A percentile compares a stretch with the other conserved stretches of the same genome.
These are phyloP conservation scores for Hemistola chrysoprasaria DNA, from an alignment of 2,888 invertebrate species.

Conservation along the genomic window DNA sequence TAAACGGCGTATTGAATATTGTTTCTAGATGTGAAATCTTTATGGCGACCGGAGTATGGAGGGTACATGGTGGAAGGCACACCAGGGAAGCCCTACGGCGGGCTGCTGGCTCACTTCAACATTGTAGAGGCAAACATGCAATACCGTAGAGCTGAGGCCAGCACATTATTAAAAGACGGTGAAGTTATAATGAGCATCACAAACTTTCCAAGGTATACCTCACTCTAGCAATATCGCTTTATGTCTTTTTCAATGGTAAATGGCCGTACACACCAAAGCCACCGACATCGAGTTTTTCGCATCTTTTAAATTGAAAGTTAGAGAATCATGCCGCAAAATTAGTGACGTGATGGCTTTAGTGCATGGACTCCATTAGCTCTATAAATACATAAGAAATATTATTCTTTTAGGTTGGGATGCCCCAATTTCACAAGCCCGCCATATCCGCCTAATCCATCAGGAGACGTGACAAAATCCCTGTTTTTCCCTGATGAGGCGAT, in stretches of 20 bases:
- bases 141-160: slow-evolving; percentile 92
- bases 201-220: slow-evolving; percentile 92
- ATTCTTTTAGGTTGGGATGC: slow-evolving; percentile 88
- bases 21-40: slow-evolving; percentile 87
- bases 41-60: slow-evolving; percentile 99
- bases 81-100: slow-evolving; percentile 97
- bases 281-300: too few species aligned
- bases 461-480: slow-evolving; percentile 88
- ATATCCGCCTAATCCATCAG: slow-evolving; percentile 83
- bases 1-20: slow-evolving; percentile 1
- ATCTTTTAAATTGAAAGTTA: too few species aligned
- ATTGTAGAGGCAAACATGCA: slow-evolving; percentile 99
- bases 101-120: slow-evolving; percentile 97
- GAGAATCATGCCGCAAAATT: too few species aligned
- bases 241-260: too few species aligned
- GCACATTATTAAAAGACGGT: slow-evolving; percentile 87
- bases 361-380: too few species aligned
- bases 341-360: too few species aligned
- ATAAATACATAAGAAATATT: too few species aligned
- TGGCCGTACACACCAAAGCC: too few species aligned
- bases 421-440: slow-evolving; percentile 93
- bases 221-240: not conserved
- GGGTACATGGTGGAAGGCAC: slow-evolving; percentile 99
- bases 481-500: slow-evolving; percentile 98
- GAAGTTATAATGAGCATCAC: slow-evolving; percentile 96